Conservation (phyloP, 2,888 invertebrate species). For the Protodeltote pygarga region DNA sequence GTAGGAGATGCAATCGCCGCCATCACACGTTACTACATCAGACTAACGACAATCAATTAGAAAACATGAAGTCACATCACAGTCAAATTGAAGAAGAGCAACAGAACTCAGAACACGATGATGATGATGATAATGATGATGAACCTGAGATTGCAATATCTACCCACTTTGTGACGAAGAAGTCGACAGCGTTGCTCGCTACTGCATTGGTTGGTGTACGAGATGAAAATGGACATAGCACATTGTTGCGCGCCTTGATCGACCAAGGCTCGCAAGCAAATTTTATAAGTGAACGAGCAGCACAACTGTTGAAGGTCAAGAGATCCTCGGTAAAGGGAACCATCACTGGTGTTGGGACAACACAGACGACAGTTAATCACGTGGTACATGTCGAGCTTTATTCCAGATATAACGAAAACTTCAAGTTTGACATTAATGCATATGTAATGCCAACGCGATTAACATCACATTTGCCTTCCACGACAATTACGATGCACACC, state of each 20-base stretch:
- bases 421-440: constrained; percentile 13
- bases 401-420: constrained; percentile 8
- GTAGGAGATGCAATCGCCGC: not conserved
- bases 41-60: too few relatives aligned
- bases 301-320: constrained; percentile 19
- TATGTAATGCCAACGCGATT: constrained; percentile 31
- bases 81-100: too few relatives aligned
- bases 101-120: too few relatives aligned
- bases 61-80: too few relatives aligned
- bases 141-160: too few relatives aligned
- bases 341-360: constrained; percentile 20
- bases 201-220: constrained; percentile 15
- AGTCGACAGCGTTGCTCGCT: constrained; percentile 19
- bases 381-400: constrained; percentile 15
- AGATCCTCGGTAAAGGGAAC: constrained; percentile 12
- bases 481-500: constrained; percentile 11
- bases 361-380: constrained; percentile 13
- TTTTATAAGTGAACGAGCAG: constrained; percentile 30
- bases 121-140: too few relatives aligned
- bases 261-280: constrained; percentile 34
- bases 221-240: not conserved
- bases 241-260: constrained; percentile 16
- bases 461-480: constrained; percentile 26
- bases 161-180: too few relatives aligned
- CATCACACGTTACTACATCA: constrained; percentile 4